Evolutionary conservation across 2,797 vertebrate species (phyloP).

Genomic region (Australoheros facetus): DNA sequence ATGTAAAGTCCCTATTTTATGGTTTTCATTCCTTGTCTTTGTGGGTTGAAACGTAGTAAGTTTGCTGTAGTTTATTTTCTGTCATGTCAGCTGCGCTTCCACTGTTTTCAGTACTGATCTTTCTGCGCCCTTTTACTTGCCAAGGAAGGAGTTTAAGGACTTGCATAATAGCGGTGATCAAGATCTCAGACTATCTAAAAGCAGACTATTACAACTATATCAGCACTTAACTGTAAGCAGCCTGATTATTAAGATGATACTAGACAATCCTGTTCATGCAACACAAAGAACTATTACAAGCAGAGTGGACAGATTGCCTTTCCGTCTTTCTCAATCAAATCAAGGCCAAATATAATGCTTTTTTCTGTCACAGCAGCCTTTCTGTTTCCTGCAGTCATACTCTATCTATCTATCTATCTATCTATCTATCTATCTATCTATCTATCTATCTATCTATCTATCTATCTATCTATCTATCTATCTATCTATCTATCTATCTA

Average conservation of each 20-base stretch:
- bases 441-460: slow-evolving; percentile 11
- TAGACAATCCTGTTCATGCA: slow-evolving; percentile 2
- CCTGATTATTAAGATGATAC: slow-evolving; percentile 17
- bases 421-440: slow-evolving; percentile 12
- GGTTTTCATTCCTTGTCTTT: slow-evolving; percentile 16
- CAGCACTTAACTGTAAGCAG: slow-evolving; percentile 21
- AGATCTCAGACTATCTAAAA: slow-evolving; percentile 29
- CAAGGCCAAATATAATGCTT: slow-evolving; percentile 27
- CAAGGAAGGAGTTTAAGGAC: background rate
- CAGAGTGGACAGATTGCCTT: slow-evolving; percentile 20
- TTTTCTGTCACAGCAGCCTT: slow-evolving; percentile 20
- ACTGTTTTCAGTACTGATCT: slow-evolving; percentile 13
- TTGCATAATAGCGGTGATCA: slow-evolving; percentile 18
- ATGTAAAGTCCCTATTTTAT: slow-evolving; percentile 58
- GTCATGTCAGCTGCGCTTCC: slow-evolving; percentile 13
- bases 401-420: slow-evolving; percentile 17
- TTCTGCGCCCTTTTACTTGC: slow-evolving; percentile 20
- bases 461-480: slow-evolving; percentile 19
- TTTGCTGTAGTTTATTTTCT: slow-evolving; percentile 26
- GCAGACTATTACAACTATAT: slow-evolving; percentile 11
- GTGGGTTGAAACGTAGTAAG: slow-evolving; percentile 10
- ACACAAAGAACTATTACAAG: background rate
- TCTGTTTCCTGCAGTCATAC: slow-evolving; percentile 11
- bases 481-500: slow-evolving; percentile 34
- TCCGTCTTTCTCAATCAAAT: slow-evolving; percentile 26